Evolutionary conservation across 2,888 invertebrate genomes (phyloP).

Genomic region (Netelia virgata): DNA sequence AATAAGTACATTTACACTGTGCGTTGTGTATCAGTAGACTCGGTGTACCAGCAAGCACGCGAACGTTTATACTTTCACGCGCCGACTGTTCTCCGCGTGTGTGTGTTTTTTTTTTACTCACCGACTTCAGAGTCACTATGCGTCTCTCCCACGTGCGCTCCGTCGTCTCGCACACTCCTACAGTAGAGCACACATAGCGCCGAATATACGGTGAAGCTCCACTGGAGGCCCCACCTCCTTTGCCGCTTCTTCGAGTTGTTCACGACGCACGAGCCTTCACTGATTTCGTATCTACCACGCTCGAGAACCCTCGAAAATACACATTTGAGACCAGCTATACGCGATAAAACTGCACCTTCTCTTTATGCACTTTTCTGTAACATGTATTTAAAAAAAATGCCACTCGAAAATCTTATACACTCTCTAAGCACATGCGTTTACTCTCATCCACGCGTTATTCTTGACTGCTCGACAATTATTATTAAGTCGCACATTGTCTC

Average conservation of each 20-base stretch:
- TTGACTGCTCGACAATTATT: constrained; percentile 62
- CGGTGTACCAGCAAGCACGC: constrained; percentile 30
- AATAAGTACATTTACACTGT: constrained; percentile 7
- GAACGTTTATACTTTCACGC: constrained; percentile 64
- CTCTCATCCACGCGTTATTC: constrained; percentile 1
- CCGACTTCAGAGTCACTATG: constrained; percentile 14
- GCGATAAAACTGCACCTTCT: neutral
- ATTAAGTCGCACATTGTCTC: constrained; percentile 76
- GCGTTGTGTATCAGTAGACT: constrained; percentile 16
- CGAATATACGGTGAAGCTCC: neutral
- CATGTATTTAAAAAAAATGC: too few relatives aligned
- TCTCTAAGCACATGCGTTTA: constrained; percentile 4
- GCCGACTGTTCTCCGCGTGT: constrained; percentile 32
- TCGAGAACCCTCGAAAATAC: constrained; percentile 25
- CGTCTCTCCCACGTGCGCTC: constrained; percentile 57
- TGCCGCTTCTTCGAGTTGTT: neutral
- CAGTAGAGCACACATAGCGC: neutral
- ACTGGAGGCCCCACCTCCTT: neutral
- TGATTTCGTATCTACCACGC: constrained; percentile 34
- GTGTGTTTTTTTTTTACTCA: constrained; percentile 37
- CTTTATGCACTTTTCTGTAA: neutral
- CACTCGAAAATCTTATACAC: neutral
- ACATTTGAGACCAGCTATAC: neutral
- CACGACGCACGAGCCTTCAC: neutral
- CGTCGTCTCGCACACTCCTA: constrained; percentile 13